These are phyloP conservation scores for Ostrea edulis DNA, from an alignment of 1,140 invertebrate species.

Conservation along the genomic window DNA sequence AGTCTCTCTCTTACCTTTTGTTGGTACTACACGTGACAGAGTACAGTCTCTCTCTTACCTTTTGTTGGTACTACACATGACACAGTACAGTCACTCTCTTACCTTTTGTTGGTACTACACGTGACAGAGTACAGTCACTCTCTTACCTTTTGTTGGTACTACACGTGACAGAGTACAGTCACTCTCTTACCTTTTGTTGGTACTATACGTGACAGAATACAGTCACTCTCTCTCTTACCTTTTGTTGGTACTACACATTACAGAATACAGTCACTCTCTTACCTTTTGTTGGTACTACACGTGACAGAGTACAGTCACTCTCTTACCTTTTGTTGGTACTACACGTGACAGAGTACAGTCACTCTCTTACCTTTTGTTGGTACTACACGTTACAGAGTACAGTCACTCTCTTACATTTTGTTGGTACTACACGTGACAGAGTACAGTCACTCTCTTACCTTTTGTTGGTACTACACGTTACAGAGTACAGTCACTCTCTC, in stretches of 20 bases:
- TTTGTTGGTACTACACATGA: neutral
- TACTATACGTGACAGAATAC: neutral
- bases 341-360: neutral
- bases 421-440: neutral
- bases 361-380: too few relatives aligned
- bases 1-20: too few relatives aligned
- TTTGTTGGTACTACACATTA: neutral
- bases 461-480: neutral
- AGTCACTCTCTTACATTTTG: too few relatives aligned
- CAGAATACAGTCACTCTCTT: slow-evolving; percentile 34
- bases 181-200: too few relatives aligned
- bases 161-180: neutral
- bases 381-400: neutral
- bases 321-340: too few relatives aligned
- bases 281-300: neutral
- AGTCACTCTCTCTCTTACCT: too few relatives aligned
- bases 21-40: neutral
- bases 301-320: slow-evolving; percentile 1
- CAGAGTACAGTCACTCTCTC: slow-evolving; percentile 37
- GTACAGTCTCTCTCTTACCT: slow-evolving; percentile 39
- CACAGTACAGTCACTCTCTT: slow-evolving; percentile 33
- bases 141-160: too few relatives aligned
- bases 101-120: neutral
- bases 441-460: slow-evolving; percentile 39
- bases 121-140: slow-evolving; percentile 1